Conservation (phyloP, 2,113 vertebrate species). For the Forbesichthys papilliferus region DNA sequence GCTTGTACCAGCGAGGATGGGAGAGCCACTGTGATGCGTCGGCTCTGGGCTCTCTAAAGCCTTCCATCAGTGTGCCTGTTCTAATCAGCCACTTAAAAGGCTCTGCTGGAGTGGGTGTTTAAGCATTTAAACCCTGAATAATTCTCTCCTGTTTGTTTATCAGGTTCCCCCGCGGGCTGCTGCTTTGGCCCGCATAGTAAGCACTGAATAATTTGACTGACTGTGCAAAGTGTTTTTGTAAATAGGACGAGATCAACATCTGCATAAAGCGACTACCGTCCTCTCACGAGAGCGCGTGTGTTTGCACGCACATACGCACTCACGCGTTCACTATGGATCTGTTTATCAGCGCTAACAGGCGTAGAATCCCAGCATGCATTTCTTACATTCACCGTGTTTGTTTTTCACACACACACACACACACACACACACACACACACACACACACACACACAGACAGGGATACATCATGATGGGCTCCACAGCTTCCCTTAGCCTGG, state of each 20-base stretch:
- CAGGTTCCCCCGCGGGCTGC: conserved; percentile 52
- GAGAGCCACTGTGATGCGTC: conserved; percentile 33
- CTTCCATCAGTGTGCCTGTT: conserved; percentile 56
- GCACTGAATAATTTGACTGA: conserved; percentile 64
- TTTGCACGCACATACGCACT: neutral
- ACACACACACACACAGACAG: conserved; percentile 23
- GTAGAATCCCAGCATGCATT: conserved; percentile 24
- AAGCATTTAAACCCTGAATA: conserved; percentile 74
- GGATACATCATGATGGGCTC: conserved; percentile 38
- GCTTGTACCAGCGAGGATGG: conserved; percentile 21
- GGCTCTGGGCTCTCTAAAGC: conserved; percentile 40
- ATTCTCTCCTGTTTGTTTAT: conserved; percentile 74
- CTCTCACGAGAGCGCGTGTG: conserved; percentile 24
- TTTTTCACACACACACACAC: conserved; percentile 45
- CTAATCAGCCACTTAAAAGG: conserved; percentile 71
- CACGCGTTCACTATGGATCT: conserved; percentile 20
- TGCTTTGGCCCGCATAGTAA: conserved; percentile 56
- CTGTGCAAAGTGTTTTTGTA: conserved; percentile 47
- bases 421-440: conserved; percentile 22
- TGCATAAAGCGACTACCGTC: conserved; percentile 46
- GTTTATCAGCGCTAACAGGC: conserved; percentile 38
- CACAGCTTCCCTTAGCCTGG: conserved; percentile 18
- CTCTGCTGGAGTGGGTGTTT: conserved; percentile 68
- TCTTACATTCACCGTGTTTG: conserved; percentile 9
- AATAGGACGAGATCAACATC: conserved; percentile 59